phyloP scores from a whole-genome alignment of 2,113 vertebrate genomes.

The Lonchura striata region DNA sequence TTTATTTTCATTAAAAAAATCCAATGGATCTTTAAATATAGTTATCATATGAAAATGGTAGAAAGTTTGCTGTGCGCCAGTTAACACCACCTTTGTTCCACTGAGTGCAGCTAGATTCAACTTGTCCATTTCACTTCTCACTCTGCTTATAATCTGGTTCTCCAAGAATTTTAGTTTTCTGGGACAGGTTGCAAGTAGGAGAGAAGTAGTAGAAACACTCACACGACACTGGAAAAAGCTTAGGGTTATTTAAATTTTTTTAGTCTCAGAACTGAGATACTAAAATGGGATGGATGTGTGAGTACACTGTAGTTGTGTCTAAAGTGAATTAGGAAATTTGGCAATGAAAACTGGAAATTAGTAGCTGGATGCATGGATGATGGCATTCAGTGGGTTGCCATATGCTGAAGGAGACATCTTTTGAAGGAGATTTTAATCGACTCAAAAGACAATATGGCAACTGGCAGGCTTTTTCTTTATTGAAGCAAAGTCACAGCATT shows the following conservation, averaged over 20 bases:
- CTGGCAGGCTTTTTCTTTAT: slow-evolving; percentile 64
- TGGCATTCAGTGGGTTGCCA: slow-evolving; percentile 26
- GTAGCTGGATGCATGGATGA: not conserved
- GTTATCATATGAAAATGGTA: not conserved
- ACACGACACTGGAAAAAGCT: not conserved
- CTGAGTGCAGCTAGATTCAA: not conserved
- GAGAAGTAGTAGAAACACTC: not conserved
- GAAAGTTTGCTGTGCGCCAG: not conserved
- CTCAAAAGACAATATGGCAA: slow-evolving; percentile 54
- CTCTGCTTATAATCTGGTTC: slow-evolving; percentile 40
- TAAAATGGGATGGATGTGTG: not conserved
- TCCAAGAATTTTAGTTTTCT: slow-evolving; percentile 17
- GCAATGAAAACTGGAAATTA: not conserved
- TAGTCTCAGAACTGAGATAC: not conserved
- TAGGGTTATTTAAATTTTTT: not conserved
- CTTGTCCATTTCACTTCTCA: not conserved
- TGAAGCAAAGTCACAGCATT: slow-evolving; percentile 68
- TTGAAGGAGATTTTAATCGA: slow-evolving; percentile 36
- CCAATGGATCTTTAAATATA: not conserved
- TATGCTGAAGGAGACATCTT: not conserved
- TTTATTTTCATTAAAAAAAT: not conserved
- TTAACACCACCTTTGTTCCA: not conserved
- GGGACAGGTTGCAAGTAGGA: not conserved
- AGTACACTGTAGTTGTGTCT: not conserved
- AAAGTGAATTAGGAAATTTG: not conserved